Evolutionary conservation across 2,797 vertebrate genomes (phyloP), one percentile per base, ranked within the genome.

Genomic region (Chelonia mydas): DNA sequence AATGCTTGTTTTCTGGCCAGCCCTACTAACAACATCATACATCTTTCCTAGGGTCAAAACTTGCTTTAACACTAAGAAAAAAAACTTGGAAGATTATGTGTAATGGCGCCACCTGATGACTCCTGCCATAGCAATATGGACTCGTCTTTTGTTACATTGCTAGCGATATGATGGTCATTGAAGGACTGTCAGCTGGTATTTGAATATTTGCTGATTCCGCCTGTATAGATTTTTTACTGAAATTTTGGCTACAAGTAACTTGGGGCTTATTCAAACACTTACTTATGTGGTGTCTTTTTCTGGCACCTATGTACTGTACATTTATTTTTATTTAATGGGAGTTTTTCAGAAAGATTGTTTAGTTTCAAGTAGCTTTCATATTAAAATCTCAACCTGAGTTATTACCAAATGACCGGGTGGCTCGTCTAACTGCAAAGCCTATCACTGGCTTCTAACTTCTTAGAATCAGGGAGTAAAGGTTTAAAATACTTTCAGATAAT

Each of bases 61-160:
- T 92, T 85, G 49, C 6, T 68, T 87, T 33, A 17, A 28, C 1
- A 1, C 7, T 15, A 53, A 23, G 68, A 37, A 80, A 79, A 61
- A 57, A 23, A 79, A 74, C 41, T 51, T 4, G 3, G 68, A 53
- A 92, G 19, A 41, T 25, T 54, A 33, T 33, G 6, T 0, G 0
- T 55, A 84, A 53, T 51, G 11, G 25, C 78, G 31, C 45, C 8
- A 61, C 1, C 0, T 41, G 79, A 10, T 6, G 2, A 0, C 74
- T 54, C 13, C 41, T 89, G 49, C 2, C 25, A 31, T 51, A 21
- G 12, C 7, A 49, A 4, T 17, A 11, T 16, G 74, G 11, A 27
- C 8, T 65, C 21, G 27, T 2, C 41, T 95, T 86, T 93, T 10
- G 27, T 79, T 89, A 10, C 19, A 23, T 11, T 85, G 1, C 88